Base-by-base conservation (phyloP, 2,113 vertebrate species). In the Chloropsis cyanopogon region DNA sequence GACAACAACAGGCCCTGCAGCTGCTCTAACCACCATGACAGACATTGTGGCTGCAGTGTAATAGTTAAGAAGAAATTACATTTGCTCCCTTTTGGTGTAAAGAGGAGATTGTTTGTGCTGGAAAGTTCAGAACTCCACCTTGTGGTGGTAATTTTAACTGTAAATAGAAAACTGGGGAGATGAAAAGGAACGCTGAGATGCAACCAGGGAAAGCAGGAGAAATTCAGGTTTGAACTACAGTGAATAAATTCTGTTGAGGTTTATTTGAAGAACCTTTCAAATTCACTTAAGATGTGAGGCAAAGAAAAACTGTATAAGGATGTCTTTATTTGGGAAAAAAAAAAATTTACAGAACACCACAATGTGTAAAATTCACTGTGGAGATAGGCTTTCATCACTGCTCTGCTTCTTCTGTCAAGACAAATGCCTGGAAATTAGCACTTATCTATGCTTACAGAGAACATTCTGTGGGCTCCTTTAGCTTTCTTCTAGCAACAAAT, bases 71-170 rank as follows among this genome's bases (percentile, higher is more conserved):
- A 84, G 10, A 80, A 87, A 63, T 61, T 49, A 42, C 4, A 2
- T 61, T 82, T 88, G 11, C 60, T 86, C 19, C n/a, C 19, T 73
- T 31, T 71, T 92, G 64, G 50, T 68, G 60, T 14, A 80, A 71
- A 13, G 20, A 83, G 82, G 68, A 77, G 28, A 81, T 49, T 60
- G 59, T 16, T 75, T 25, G 17, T 76, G 54, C 77, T 33, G 24
- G 53, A 95, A 96, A 90, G 93, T 90, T 90, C 80, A 89, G 82
- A 94, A 95, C 94, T 97, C 97, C 94, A 96, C 77, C 97, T 97
- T 92, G 95, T 97, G 92, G 95, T 94, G 68, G 88, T 42, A 64
- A 83, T 72, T 95, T 95, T 92, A 95, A 91, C 44, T 89, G 61
- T 90, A 70, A 9, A 3, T 33, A 71, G 25, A 75, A 79, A 94